phyloP scores from a whole-genome alignment of 2,888 invertebrate genomes.

The Globia sparganii region DNA sequence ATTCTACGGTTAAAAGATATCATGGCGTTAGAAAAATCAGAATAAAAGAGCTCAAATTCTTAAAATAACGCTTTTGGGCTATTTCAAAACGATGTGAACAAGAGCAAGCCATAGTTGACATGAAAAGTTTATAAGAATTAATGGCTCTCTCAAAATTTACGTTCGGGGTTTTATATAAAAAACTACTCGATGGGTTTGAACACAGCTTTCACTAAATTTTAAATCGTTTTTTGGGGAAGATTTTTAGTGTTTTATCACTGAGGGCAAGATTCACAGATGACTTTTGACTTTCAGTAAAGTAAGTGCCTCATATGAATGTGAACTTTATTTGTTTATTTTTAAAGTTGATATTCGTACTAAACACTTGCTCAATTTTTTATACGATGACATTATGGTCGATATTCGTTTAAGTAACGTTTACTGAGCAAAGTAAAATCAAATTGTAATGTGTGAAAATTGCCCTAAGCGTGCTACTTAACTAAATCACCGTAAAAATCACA shows the following conservation, averaged over 20 bases:
- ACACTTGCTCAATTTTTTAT: background rate
- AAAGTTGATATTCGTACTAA: background rate
- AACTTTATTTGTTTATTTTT: background rate
- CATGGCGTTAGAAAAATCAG: background rate
- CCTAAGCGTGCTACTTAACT: constrained; percentile 33
- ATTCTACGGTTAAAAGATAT: background rate
- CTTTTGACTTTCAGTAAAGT: background rate
- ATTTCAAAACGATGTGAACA: background rate
- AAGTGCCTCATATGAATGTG: background rate
- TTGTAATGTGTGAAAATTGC: background rate
- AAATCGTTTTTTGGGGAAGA: constrained; percentile 11
- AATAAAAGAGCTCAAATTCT: background rate
- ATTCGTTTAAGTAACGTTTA: background rate
- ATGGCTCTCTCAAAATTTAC: background rate
- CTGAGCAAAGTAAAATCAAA: background rate
- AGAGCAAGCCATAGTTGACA: background rate
- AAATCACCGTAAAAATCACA: constrained; percentile 62
- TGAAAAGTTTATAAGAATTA: background rate
- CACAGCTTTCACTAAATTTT: constrained; percentile 16
- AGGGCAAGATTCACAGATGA: background rate
- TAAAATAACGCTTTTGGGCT: background rate
- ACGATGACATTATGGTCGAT: background rate
- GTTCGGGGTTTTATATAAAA: constrained; percentile 22
- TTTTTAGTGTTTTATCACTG: constrained; percentile 20
- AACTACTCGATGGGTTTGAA: constrained; percentile 30